Evolutionary conservation across 2,888 invertebrate species (phyloP), one percentile per base, ranked within the genome.

Genomic region (Pandemis cinnamomeana): DNA sequence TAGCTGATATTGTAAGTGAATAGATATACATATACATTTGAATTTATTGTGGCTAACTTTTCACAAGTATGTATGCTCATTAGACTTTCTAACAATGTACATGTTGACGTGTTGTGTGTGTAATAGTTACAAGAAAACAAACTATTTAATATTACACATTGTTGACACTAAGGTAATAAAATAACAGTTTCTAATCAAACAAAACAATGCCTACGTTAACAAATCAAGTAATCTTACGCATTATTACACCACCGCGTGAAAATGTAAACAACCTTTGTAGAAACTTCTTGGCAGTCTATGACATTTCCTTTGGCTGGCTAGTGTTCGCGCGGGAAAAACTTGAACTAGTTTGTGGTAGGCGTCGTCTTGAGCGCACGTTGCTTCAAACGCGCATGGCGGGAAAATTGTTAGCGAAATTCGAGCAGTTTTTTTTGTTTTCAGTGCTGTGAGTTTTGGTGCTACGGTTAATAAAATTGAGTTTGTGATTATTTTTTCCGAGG

Each of bases 271-370:
- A 27, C 15, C 20, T 41, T 69, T 36, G 20, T 8, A 53, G 41
- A 60, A 53, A 27, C 20, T 46, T 55, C 60, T 72, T 68, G 72
- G 55, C 62, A 55, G 64, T 62, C 41, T 62, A 13, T 13, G 76
- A 46, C 48, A 48, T 27, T 58, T 67, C 66, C 55, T 70, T 71
- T 58, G 73, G 76, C 61, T 44, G 71, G 70, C 10, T 75, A n/a
- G 63, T 20, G 36, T 53, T 60, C 48, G 70, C 74, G 76, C 78
- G 72, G 48, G 71, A 81, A 83, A 83, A 79, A 78, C 75, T 69
- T 71, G 74, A 78, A 79, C 82, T 86, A 86, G 86, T 86, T 83
- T 85, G 79, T 82, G 86, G 81, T 83, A 84, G 79, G 83, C 82
- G 76, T 78, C 77, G 83, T 80, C 68, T 76, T 71, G 81, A 79